Conservation (phyloP, 2,113 vertebrate species). For the Athene noctua region DNA sequence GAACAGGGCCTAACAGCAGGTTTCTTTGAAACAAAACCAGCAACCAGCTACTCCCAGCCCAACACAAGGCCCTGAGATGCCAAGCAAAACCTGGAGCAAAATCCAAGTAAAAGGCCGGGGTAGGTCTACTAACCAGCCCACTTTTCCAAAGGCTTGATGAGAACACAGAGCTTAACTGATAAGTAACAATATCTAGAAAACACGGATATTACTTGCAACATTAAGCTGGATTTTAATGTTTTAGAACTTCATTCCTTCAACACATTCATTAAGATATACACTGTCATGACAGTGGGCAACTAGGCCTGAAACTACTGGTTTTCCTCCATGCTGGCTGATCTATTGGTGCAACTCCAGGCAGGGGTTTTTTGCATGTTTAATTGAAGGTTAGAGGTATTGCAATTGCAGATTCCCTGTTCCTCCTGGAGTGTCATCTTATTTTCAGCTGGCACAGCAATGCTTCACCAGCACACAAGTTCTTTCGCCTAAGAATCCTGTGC, state of each 20-base stretch:
- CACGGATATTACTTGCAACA: not conserved
- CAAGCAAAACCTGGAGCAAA: not conserved
- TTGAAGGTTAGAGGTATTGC: not conserved
- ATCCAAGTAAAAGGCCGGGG: not conserved
- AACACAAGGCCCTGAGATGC: accelerated
- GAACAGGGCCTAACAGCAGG: not conserved
- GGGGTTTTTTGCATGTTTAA: not conserved
- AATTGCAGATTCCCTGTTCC: not conserved
- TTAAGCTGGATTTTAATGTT: not conserved
- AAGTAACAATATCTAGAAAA: not conserved
- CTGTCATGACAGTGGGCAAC: not conserved
- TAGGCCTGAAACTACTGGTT: not conserved
- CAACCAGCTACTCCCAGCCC: not conserved
- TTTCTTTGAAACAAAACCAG: not conserved
- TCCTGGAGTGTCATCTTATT: not conserved
- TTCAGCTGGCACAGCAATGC: not conserved
- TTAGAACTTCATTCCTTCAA: not conserved
- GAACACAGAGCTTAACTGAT: not conserved
- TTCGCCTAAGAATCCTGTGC: not conserved
- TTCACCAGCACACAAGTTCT: not conserved
- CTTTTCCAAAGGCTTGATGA: not conserved
- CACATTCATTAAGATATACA: not conserved
- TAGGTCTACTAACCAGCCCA: not conserved
- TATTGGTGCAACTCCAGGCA: not conserved
- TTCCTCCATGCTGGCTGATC: not conserved